Evolutionary conservation across 2,113 vertebrate genomes (phyloP), one percentile per base, ranked within the genome.

Genomic region (Oryzias curvinotus): DNA sequence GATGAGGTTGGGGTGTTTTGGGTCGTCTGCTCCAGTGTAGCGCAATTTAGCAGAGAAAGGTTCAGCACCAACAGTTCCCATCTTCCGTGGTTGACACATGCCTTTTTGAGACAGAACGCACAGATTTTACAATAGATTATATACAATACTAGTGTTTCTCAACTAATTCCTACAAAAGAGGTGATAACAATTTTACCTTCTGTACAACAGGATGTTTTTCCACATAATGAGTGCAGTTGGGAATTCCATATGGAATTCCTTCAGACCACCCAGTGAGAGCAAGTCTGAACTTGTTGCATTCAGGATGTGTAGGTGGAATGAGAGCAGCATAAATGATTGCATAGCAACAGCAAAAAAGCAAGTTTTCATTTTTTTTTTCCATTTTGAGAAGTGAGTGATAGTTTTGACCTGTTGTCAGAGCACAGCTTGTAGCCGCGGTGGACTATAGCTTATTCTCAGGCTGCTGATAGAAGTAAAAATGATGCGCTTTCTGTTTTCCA

Each of bases 21-120:
- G 86, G 82, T 98, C 96, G 47, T 95, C 94, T 0, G 94, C 76
- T 55, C 95, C 95, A 0, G 94, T 95, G 84, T 98, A 97, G 70
- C 93, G 94, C 30, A 98, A 73, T 68, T 96, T 97, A 26, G 96
- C 96, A 52, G 96, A 97, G 91, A 98, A 98, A 0, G 96, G 96
- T 74, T 98, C 96, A 0, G 94, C 95, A 6, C 96, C 96, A 36
- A 96, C 95, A 0, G 91, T 91, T 68, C 95, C 95, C 63, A 92
- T 81, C 71, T 94, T 85, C 6, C 92, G 93, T 21, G 96, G 94
- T 21, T 95, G 96, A 81, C 96, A 98, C 87, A 98, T 93, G 69
- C 96, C 96, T 98, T 72, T 41, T 14, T 25, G 61, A 59, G 71
- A 80, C 43, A 76, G 63, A 76, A 60, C 41, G 74, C 62, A 49